phyloP scores from a whole-genome alignment of 1,140 invertebrate species.

The Halyomorpha halys region DNA sequence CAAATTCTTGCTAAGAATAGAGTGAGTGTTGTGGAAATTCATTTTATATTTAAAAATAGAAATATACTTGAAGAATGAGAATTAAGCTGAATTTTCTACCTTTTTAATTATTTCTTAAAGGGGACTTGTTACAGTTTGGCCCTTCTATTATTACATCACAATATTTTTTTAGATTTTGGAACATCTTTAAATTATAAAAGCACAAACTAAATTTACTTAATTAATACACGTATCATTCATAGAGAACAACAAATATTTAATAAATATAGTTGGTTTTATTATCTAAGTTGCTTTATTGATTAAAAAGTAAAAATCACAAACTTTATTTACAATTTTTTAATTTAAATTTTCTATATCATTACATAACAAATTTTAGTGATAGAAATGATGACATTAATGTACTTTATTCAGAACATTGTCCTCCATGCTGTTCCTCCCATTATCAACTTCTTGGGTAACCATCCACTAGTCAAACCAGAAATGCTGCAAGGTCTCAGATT shows the following conservation, averaged over 20 bases:
- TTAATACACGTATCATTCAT: not conserved
- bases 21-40: not conserved
- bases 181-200: too few relatives aligned
- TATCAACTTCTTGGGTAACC: constrained; percentile 50
- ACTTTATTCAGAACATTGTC: constrained; percentile 6
- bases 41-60: too few relatives aligned
- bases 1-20: not conserved
- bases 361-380: too few relatives aligned
- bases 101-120: too few relatives aligned
- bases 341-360: too few relatives aligned
- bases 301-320: not conserved
- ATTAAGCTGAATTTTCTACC: too few relatives aligned
- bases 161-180: too few relatives aligned
- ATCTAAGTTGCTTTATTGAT: not conserved
- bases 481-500: constrained; percentile 46
- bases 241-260: not conserved
- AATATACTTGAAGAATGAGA: too few relatives aligned
- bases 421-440: constrained; percentile 59
- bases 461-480: constrained; percentile 48
- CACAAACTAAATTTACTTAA: too few relatives aligned
- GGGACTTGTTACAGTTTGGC: too few relatives aligned
- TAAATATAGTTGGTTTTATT: not conserved
- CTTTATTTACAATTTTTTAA: not conserved
- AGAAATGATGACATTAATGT: too few relatives aligned
- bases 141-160: too few relatives aligned